Base-by-base conservation (phyloP, 2,888 invertebrate species). In the Amiota communis region DNA sequence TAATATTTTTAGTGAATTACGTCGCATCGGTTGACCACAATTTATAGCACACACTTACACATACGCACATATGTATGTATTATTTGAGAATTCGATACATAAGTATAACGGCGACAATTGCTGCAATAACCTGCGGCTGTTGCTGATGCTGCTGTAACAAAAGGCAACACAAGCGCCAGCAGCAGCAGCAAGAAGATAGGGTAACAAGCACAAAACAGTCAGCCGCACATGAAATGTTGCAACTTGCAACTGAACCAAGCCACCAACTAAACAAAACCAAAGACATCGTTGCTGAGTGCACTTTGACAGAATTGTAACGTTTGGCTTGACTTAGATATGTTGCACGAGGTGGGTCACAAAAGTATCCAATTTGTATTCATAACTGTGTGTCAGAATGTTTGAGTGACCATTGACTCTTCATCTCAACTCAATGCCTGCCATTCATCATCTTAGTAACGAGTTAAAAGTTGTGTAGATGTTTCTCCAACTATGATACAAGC, bases 21-120 rank as follows among this genome's bases (percentile, higher is more conserved):
- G 82, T 83, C 78, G 82, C 83, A 84, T 83, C 81, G 85, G 83
- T 80, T 83, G 83, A 85, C 83, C 83, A 83, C 83, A 83, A 83
- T 83, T 83, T 85, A 83, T 83, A 80, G 84, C 79, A 80, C 78
- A 53, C 53, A 53, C 53, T 8, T 12, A n/a, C 53, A 53, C 53
- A 8, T 6, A n/a, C 4, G 46, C n/a, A 8, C n/a, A n/a, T n/a
- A 63, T n/a, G 23, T 46, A 63, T 46, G 46, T 63, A 63, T 46
- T n/a, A 20, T 10, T 17, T 23, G n/a, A 63, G 36, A 63, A 68
- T 68, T 51, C 49, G 53, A 23, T 48, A 20, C 61, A 20, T n/a
- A 48, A 59, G 17, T 36, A 36, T 17, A 49, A 20, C 65, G 53
- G 36, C 67, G 47, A 68, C 53, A 51, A 23, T 68, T 68, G 53